Percentiles rank a stretch among this genome's conserved stretches.
Conservation (phyloP, 2,113 vertebrate genomes). For the Lathamus discolor region DNA sequence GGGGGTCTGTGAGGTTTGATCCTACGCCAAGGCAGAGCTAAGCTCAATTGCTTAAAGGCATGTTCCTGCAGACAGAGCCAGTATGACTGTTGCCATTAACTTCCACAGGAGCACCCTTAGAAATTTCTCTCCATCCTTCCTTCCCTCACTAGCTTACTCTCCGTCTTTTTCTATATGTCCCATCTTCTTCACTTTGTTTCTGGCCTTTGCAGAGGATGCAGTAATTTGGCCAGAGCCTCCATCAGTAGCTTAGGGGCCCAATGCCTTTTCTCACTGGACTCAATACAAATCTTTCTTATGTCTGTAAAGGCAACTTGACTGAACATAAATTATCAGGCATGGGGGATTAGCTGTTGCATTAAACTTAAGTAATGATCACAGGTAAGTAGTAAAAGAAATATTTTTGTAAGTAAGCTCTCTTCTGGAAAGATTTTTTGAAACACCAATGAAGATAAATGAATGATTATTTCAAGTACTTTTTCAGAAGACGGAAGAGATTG, state of each 20-base stretch:
- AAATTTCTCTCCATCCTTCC: background rate
- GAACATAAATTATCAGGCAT: conserved; percentile 5
- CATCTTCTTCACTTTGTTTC: background rate
- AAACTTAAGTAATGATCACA: conserved; percentile 4
- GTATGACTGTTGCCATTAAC: background rate
- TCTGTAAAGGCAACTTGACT: background rate
- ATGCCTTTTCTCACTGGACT: background rate
- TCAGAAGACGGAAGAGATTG: background rate
- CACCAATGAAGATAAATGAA: background rate
- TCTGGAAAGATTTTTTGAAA: background rate
- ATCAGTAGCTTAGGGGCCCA: background rate
- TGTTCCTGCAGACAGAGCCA: background rate
- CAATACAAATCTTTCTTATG: background rate
- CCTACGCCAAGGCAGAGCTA: background rate
- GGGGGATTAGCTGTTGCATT: background rate
- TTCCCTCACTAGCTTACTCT: background rate
- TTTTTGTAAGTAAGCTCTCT: conserved; percentile 16
- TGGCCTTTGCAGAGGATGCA: background rate
- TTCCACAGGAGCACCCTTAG: accelerated
- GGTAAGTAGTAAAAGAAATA: conserved; percentile 7
- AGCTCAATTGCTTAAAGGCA: background rate
- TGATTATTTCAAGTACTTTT: background rate
- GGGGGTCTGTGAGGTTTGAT: background rate
- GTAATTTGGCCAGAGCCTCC: background rate
- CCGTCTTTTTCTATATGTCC: background rate